Percentiles rank a stretch among this genome's conserved stretches.
phyloP scores from a whole-genome alignment of 1,140 invertebrate species.

The Aphidius gifuensis region DNA sequence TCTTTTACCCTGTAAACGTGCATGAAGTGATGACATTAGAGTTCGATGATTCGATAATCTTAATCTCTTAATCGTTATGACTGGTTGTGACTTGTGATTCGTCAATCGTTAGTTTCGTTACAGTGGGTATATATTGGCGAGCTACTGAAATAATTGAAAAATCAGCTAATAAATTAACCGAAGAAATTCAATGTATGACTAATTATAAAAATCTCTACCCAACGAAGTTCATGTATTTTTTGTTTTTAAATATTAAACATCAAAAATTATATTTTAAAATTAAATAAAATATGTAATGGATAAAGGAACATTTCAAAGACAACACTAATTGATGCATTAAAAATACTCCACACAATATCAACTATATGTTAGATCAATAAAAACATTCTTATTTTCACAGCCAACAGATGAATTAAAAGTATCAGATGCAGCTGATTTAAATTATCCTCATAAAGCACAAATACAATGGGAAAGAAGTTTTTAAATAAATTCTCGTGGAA shows the following conservation, averaged over 20 bases:
- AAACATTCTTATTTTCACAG: slow-evolving; percentile 52
- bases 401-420: slow-evolving; percentile 35
- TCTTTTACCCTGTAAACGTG: slow-evolving; percentile 73
- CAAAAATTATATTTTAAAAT: too few relatives aligned
- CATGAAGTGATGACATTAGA: slow-evolving; percentile 66
- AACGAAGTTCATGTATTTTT: slow-evolving; percentile 3
- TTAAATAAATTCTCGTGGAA: too few relatives aligned
- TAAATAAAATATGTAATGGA: too few relatives aligned
- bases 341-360: too few relatives aligned
- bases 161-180: background rate
- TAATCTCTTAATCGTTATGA: too few relatives aligned
- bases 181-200: slow-evolving; percentile 9
- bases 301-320: slow-evolving; percentile 80
- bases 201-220: too few relatives aligned
- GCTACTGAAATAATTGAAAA: background rate
- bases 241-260: too few relatives aligned
- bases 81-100: too few relatives aligned
- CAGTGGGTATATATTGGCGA: too few relatives aligned
- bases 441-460: slow-evolving; percentile 78
- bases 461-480: slow-evolving; percentile 90
- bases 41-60: slow-evolving; percentile 56
- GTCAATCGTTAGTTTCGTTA: too few relatives aligned
- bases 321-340: slow-evolving; percentile 71
- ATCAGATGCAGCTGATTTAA: slow-evolving; percentile 46
- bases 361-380: too few relatives aligned